Conservation (phyloP, 1,140 invertebrate species). For the Amyelois transitella region DNA sequence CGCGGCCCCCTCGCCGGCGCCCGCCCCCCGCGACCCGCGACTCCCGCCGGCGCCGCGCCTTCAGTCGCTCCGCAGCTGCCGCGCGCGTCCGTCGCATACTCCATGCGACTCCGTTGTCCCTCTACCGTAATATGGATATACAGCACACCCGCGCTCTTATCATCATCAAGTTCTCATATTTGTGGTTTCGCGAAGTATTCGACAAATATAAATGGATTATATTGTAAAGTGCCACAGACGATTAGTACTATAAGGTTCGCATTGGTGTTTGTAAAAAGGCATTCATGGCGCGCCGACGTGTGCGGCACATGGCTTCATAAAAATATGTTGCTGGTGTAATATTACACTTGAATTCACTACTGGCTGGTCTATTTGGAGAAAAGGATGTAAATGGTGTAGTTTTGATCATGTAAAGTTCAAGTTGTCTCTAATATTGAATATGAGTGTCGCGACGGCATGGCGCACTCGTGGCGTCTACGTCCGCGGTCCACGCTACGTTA, state of each 20-base stretch:
- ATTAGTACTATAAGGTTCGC: slow-evolving; percentile 57
- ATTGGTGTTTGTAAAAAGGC: slow-evolving; percentile 65
- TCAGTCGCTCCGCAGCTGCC: slow-evolving; percentile 66
- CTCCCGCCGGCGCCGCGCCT: slow-evolving; percentile 23
- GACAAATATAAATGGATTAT: slow-evolving; percentile 73
- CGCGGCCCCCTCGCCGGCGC: slow-evolving; percentile 25
- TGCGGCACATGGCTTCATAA: slow-evolving; percentile 63
- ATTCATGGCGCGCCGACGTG: slow-evolving; percentile 59
- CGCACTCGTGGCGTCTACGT: slow-evolving; percentile 67
- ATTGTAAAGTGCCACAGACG: slow-evolving; percentile 58
- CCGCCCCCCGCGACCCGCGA: slow-evolving; percentile 10
- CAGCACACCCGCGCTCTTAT: slow-evolving; percentile 60
- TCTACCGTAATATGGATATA: slow-evolving; percentile 70
- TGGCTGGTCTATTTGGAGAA: slow-evolving; percentile 28
- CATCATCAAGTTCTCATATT: slow-evolving; percentile 63
- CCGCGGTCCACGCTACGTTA: slow-evolving; percentile 32
- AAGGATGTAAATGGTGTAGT: slow-evolving; percentile 25
- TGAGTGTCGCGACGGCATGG: slow-evolving; percentile 33
- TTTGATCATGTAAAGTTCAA: slow-evolving; percentile 7
- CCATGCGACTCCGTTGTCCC: slow-evolving; percentile 52
- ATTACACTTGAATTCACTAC: slow-evolving; percentile 42
- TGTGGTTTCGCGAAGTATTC: slow-evolving; percentile 68
- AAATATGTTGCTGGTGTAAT: slow-evolving; percentile 55
- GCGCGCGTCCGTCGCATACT: slow-evolving; percentile 60
- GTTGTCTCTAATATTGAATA: slow-evolving; percentile 4